phyloP scores from a whole-genome alignment of 2,113 vertebrate species.

The Thomomys bottae region DNA sequence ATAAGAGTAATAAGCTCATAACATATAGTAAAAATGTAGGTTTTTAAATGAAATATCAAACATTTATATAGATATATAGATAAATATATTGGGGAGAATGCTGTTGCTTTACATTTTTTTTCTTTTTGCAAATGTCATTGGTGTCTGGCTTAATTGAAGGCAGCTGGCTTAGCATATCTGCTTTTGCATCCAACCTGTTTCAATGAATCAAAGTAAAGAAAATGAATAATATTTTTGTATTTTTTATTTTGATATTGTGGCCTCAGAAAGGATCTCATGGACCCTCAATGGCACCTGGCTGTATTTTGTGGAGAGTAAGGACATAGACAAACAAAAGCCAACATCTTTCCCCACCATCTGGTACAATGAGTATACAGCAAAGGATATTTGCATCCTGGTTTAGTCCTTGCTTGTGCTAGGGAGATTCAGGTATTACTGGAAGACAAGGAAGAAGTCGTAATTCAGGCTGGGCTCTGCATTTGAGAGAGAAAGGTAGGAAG shows the following conservation, averaged over 20 bases:
- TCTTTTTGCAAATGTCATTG: not conserved
- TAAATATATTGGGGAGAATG: not conserved
- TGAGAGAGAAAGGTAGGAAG: not conserved
- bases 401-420: not conserved
- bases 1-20: not conserved
- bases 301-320: not conserved
- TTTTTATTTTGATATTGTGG: not conserved
- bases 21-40: not conserved
- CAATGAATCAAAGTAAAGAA: not conserved
- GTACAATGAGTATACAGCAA: not conserved
- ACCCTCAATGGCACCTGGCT: not conserved
- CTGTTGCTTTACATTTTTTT: not conserved
- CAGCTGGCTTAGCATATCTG: not conserved
- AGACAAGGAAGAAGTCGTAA: not conserved
- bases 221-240: not conserved
- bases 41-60: slow-evolving; percentile 39
- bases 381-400: not conserved
- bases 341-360: not conserved
- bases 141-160: slow-evolving; percentile 27
- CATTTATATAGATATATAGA: too few relatives aligned
- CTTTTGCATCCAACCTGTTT: not conserved
- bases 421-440: not conserved
- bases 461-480: not conserved
- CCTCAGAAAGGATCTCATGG: not conserved
- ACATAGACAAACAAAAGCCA: not conserved